phyloP scores from a whole-genome alignment of 2,113 vertebrate genomes.

The Neodon shergylaensis region DNA sequence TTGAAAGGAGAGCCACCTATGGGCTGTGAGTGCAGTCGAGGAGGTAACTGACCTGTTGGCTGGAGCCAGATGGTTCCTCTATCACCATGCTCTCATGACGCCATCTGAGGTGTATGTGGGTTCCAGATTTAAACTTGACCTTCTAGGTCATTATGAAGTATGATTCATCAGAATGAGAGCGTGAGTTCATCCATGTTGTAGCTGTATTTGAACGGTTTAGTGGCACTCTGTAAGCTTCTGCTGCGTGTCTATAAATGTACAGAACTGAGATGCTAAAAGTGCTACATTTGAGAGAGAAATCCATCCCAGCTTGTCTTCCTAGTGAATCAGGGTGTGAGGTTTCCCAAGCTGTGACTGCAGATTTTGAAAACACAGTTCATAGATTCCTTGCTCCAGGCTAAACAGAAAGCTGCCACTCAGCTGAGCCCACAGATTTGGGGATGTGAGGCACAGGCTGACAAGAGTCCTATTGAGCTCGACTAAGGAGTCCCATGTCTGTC shows the following conservation, averaged over 20 bases:
- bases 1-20: not conserved
- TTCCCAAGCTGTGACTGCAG: not conserved
- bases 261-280: conserved; percentile 52
- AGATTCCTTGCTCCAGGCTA: conserved; percentile 43
- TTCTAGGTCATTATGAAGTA: not conserved
- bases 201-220: not conserved
- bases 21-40: rapidly evolving
- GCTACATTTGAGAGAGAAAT: conserved; percentile 77
- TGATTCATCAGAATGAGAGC: not conserved
- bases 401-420: conserved; percentile 50
- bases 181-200: not conserved
- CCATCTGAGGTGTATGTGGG: not conserved
- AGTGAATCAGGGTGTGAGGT: conserved; percentile 3
- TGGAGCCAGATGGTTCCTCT: not conserved
- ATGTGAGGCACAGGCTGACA: not conserved
- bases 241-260: not conserved
- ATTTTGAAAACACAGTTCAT: not conserved
- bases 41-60: not conserved
- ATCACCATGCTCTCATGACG: not conserved
- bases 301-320: conserved; percentile 68
- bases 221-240: not conserved
- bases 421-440: not conserved
- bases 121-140: not conserved
- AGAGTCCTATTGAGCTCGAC: not conserved
- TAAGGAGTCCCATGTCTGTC: not conserved